phyloP scores from a whole-genome alignment of 2,888 invertebrate species.

The Brachypalpus laphriformis region DNA sequence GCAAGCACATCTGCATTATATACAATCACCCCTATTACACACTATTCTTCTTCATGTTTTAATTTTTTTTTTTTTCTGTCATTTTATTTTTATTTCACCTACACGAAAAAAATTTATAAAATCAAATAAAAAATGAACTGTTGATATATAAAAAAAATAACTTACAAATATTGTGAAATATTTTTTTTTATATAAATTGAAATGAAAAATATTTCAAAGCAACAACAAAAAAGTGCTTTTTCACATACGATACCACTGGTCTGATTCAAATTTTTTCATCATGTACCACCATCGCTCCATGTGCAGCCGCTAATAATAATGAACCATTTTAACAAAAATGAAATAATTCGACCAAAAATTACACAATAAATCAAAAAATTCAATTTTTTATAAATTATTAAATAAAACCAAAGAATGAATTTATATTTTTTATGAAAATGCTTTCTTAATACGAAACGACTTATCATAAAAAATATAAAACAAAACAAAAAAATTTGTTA shows the following conservation, averaged over 20 bases:
- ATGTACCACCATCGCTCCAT: constrained; percentile 83
- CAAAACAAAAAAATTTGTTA: constrained; percentile 57
- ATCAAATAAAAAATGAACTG: constrained; percentile 25
- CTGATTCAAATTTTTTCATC: constrained; percentile 83
- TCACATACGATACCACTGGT: constrained; percentile 84
- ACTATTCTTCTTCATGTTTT: background rate
- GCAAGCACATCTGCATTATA: constrained; percentile 45
- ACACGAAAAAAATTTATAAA: constrained; percentile 67
- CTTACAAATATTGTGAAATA: constrained; percentile 65
- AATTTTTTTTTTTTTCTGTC: background rate
- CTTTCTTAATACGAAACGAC: constrained; percentile 73
- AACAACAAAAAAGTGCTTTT: constrained; percentile 81
- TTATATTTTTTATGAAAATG: constrained; percentile 75
- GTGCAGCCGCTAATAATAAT: constrained; percentile 65
- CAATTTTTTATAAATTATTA: constrained; percentile 41
- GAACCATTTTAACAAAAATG: constrained; percentile 32
- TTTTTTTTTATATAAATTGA: constrained; percentile 52
- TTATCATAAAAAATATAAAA: constrained; percentile 76
- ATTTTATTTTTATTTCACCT: background rate
- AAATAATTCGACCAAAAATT: constrained; percentile 59
- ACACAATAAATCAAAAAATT: constrained; percentile 39
- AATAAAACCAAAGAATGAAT: constrained; percentile 31
- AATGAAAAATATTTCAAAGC: constrained; percentile 70
- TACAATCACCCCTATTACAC: constrained; percentile 2
- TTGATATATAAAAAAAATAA: constrained; percentile 53